Evolutionary conservation across 2,797 vertebrate genomes (phyloP).

Genomic region (Hemibagrus guttatus): DNA sequence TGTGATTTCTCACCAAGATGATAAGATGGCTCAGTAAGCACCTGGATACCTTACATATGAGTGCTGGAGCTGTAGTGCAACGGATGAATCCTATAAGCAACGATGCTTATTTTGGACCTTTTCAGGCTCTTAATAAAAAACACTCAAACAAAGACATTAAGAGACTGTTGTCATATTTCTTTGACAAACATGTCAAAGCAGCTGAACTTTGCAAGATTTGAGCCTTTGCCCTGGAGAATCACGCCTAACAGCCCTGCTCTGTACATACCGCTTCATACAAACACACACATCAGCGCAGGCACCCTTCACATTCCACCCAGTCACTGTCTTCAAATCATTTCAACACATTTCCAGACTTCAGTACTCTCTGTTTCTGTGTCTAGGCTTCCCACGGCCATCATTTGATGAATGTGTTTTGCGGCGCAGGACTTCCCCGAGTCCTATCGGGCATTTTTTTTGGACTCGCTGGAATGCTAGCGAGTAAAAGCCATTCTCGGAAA

Average conservation of each 20-base stretch:
- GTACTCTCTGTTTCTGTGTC: slow-evolving; percentile 39
- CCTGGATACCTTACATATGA: not conserved
- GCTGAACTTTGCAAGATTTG: slow-evolving; percentile 12
- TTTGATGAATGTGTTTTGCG: slow-evolving; percentile 31
- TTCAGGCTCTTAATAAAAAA: slow-evolving; percentile 13
- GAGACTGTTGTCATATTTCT: slow-evolving; percentile 17
- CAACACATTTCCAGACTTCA: slow-evolving; percentile 42
- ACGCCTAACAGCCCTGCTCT: slow-evolving; percentile 30
- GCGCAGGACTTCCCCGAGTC: slow-evolving; percentile 34
- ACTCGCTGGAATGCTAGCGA: slow-evolving; percentile 29
- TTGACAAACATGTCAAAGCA: slow-evolving; percentile 16
- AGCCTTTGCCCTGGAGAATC: slow-evolving; percentile 22
- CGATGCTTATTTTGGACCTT: slow-evolving; percentile 20
- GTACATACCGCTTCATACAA: slow-evolving; percentile 10
- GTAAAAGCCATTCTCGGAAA: slow-evolving; percentile 21
- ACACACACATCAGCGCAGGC: slow-evolving; percentile 15
- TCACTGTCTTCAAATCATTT: slow-evolving; percentile 43
- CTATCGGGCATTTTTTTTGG: slow-evolving; percentile 14
- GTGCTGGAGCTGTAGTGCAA: not conserved
- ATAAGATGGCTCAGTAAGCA: not conserved
- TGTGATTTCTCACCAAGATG: not conserved
- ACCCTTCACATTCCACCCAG: slow-evolving; percentile 46
- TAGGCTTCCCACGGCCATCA: slow-evolving; percentile 25
- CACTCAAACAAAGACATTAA: slow-evolving; percentile 12
- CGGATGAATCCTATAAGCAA: not conserved